Evolutionary conservation across 2,888 invertebrate genomes (phyloP).

Genomic region (Malacosoma neustria): DNA sequence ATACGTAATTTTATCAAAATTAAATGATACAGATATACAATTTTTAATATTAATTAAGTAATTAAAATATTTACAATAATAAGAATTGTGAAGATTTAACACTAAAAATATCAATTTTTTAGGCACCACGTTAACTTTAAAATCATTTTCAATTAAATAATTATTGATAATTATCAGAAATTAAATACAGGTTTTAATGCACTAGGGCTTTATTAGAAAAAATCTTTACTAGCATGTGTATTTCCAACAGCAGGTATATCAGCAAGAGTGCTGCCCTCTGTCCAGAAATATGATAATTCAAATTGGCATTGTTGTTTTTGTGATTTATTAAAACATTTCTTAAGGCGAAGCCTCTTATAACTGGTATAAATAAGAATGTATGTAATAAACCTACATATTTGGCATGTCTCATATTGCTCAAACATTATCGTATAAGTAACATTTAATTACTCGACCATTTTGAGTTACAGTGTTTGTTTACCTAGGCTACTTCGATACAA

Average conservation of each 20-base stretch:
- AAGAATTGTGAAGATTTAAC: not conserved
- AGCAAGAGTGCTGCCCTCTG: no score
- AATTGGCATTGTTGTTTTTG: no score
- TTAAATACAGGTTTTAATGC: no score
- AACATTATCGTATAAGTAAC: conserved; percentile 4
- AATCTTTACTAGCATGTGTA: no score
- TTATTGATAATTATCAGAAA: no score
- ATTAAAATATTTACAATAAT: conserved; percentile 5
- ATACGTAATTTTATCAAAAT: conserved; percentile 1
- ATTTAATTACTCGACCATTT: not conserved
- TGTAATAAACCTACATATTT: conserved; percentile 51
- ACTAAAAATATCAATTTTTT: conserved; percentile 8
- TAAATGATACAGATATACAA: conserved; percentile 1
- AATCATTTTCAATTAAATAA: not conserved
- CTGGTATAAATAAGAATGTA: conserved; percentile 33
- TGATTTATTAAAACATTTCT: no score
- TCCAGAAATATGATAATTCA: no score
- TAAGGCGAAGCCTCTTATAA: conserved; percentile 33
- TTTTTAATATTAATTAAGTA: no score
- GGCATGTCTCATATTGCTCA: conserved; percentile 56
- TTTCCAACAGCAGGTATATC: no score
- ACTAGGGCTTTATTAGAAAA: no score
- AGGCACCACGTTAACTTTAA: conserved; percentile 27
- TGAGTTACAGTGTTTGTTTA: no score
- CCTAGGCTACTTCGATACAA: no score